Evolutionary conservation across 2,888 invertebrate species (phyloP).

Genomic region (Drosophila tripunctata): DNA sequence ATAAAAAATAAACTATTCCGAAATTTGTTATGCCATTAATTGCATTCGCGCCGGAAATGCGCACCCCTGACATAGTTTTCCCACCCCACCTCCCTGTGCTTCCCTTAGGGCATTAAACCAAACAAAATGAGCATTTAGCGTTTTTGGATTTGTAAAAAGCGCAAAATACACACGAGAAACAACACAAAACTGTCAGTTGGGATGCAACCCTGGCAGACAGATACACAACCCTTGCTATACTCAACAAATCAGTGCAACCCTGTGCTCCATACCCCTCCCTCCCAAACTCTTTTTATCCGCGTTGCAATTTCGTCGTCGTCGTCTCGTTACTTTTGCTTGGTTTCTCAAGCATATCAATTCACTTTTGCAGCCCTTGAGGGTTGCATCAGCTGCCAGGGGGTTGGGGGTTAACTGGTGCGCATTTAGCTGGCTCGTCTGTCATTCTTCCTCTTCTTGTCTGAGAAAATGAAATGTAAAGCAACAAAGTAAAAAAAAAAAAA

Average conservation of each 20-base stretch:
- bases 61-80: slow-evolving; percentile 20
- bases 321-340: slow-evolving; percentile 75
- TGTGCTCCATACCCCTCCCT: background rate
- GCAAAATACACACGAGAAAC: slow-evolving; percentile 35
- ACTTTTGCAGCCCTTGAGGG: slow-evolving; percentile 63
- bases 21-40: slow-evolving; percentile 58
- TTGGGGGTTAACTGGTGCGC: slow-evolving; percentile 16
- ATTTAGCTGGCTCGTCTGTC: slow-evolving; percentile 30
- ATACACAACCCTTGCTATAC: slow-evolving; percentile 48
- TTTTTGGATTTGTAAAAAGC: slow-evolving; percentile 64
- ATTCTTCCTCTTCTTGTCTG: slow-evolving; percentile 4
- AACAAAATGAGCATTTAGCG: slow-evolving; percentile 78
- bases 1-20: too few species aligned
- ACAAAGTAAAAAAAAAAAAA: slow-evolving; percentile 50
- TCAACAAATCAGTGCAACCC: slow-evolving; percentile 50
- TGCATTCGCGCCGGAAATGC: slow-evolving; percentile 34
- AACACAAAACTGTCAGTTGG: slow-evolving; percentile 26
- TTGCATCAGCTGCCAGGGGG: slow-evolving; percentile 20
- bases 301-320: slow-evolving; percentile 50
- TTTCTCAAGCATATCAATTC: slow-evolving; percentile 81
- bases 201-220: slow-evolving; percentile 32
- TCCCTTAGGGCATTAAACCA: slow-evolving; percentile 35
- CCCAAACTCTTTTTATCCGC: background rate
- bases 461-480: slow-evolving; percentile 51
- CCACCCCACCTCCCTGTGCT: background rate